Percentiles rank a stretch among this genome's conserved stretches.
Evolutionary conservation across 1,140 invertebrate genomes (phyloP).

Genomic region (Lasioglossum baleicum): DNA sequence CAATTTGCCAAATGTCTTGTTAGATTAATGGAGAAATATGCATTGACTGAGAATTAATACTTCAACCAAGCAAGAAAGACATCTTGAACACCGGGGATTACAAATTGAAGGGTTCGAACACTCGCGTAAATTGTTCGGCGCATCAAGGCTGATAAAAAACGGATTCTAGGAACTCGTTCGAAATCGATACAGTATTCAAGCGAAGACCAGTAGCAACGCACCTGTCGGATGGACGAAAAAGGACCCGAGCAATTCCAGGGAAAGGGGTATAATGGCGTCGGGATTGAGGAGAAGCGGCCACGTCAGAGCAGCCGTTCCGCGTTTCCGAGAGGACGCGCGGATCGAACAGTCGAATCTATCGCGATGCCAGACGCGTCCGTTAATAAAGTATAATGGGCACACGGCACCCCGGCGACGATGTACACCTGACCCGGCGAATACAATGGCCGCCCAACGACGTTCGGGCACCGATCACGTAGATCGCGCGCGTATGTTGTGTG

Average conservation of each 20-base stretch:
- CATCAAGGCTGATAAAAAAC: background rate
- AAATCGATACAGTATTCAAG: background rate
- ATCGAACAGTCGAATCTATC: constrained; percentile 57
- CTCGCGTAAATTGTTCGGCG: too few relatives aligned
- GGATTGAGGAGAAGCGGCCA: constrained; percentile 14
- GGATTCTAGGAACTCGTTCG: background rate
- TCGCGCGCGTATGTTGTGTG: background rate
- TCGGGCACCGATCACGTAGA: constrained; percentile 50
- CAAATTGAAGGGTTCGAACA: too few relatives aligned
- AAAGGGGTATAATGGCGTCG: constrained; percentile 29
- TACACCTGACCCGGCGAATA: constrained; percentile 63
- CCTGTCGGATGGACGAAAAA: constrained; percentile 35
- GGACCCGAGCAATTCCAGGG: constrained; percentile 22
- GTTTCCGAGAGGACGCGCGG: constrained; percentile 45
- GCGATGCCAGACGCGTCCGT: constrained; percentile 66
- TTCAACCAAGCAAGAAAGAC: too few relatives aligned
- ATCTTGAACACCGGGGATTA: too few relatives aligned
- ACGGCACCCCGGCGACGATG: constrained; percentile 36
- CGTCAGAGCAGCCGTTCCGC: constrained; percentile 45
- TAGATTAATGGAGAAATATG: too few relatives aligned
- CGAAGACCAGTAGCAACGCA: constrained; percentile 13
- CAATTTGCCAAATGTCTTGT: too few relatives aligned
- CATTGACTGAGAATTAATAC: too few relatives aligned
- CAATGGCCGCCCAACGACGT: constrained; percentile 45
- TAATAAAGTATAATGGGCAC: constrained; percentile 69